Conservation (phyloP, 2,113 vertebrate species). For the Brachypteracias leptosomus region DNA sequence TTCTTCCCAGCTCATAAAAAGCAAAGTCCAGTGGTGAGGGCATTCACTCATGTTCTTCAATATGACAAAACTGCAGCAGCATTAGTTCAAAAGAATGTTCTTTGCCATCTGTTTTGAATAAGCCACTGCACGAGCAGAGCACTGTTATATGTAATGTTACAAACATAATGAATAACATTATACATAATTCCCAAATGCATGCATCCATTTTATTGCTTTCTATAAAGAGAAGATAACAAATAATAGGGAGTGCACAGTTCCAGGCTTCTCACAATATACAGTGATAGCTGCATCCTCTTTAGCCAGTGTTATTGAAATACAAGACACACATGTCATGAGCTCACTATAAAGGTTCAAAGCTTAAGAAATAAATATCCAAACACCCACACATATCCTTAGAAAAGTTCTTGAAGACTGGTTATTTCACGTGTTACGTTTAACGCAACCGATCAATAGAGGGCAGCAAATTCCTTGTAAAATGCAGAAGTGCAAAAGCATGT, state of each 20-base stretch:
- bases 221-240: neutral
- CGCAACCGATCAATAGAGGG: constrained; percentile 18
- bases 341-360: neutral
- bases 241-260: neutral
- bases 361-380: neutral
- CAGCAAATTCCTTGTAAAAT: constrained; percentile 51
- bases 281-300: neutral
- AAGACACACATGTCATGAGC: neutral
- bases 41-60: neutral
- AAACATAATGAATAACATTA: neutral
- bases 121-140: rapidly evolving
- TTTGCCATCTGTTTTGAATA: neutral
- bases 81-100: neutral
- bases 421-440: neutral
- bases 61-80: neutral
- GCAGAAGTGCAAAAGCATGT: neutral
- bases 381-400: rapidly evolving
- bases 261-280: neutral
- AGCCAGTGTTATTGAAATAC: neutral
- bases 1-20: neutral
- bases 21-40: neutral
- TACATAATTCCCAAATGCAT: neutral
- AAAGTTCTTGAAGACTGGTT: neutral
- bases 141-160: neutral
- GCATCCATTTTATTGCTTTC: neutral